Evolutionary conservation across 2,888 invertebrate species (phyloP).

Genomic region (Trachelus troglodyta): DNA sequence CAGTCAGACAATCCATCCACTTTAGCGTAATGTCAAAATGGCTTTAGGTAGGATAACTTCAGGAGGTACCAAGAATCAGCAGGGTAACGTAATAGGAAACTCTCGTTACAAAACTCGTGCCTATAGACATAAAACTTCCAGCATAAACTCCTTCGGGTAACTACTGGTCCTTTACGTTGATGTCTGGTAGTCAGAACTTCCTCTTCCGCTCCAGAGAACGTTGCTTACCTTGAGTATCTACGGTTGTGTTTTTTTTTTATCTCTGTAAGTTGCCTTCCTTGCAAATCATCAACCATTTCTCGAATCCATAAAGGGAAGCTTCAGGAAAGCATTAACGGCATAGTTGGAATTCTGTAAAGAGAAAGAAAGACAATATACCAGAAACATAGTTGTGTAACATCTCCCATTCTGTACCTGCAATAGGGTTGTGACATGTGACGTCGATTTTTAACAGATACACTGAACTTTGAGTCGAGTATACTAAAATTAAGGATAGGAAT

Average conservation of each 20-base stretch:
- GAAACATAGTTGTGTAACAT: background rate
- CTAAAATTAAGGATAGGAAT: background rate
- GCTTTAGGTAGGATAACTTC: background rate
- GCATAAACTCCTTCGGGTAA: conserved; percentile 3
- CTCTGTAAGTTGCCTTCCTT: background rate
- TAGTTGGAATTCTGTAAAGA: background rate
- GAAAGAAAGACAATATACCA: background rate
- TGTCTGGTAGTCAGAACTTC: conserved; percentile 24
- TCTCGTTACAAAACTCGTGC: background rate
- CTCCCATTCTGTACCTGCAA: background rate
- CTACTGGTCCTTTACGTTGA: conserved; percentile 28
- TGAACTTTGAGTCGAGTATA: background rate
- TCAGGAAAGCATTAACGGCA: background rate
- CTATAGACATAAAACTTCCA: background rate
- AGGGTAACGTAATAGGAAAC: background rate
- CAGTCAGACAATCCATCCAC: background rate
- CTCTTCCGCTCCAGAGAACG: conserved; percentile 33
- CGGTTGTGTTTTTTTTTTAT: background rate
- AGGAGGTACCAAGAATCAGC: background rate
- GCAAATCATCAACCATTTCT: background rate
- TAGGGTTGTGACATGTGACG: background rate
- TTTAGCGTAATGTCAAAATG: background rate
- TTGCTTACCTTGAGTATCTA: background rate
- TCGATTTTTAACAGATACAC: background rate
- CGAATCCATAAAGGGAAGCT: background rate